phyloP scores from a whole-genome alignment of 2,888 invertebrate species.

The Clitarchus hookeri region DNA sequence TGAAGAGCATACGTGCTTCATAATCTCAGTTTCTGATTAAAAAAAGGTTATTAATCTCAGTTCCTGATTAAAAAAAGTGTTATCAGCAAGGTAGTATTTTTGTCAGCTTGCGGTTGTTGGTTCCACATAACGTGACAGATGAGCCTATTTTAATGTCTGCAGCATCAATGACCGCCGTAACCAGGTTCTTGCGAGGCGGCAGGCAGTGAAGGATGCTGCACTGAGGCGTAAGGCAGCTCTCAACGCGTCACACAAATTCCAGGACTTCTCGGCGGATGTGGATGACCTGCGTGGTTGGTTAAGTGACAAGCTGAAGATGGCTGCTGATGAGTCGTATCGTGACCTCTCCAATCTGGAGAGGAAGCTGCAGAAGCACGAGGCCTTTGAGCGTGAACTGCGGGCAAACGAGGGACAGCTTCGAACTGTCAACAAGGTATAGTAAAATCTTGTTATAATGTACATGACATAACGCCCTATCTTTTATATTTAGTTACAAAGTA shows the following conservation, averaged over 20 bases:
- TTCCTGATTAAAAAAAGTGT: no score
- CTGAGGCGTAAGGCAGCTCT: slow-evolving; percentile 75
- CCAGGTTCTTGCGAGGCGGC: slow-evolving; percentile 75
- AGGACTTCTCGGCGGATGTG: slow-evolving; percentile 90
- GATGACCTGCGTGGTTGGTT: slow-evolving; percentile 91
- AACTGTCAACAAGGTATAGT: slow-evolving; percentile 73
- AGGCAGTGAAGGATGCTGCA: slow-evolving; percentile 74
- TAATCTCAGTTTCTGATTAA: no score
- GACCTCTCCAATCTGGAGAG: slow-evolving; percentile 88
- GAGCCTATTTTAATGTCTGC: background rate
- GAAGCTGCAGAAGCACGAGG: slow-evolving; percentile 94
- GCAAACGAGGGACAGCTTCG: slow-evolving; percentile 93
- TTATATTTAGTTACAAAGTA: background rate
- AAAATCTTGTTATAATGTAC: no score
- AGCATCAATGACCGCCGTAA: slow-evolving; percentile 34
- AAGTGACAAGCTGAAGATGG: slow-evolving; percentile 87
- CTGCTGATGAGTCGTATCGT: slow-evolving; percentile 89
- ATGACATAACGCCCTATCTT: background rate
- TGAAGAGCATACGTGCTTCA: no score
- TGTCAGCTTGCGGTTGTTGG: no score
- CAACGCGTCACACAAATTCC: slow-evolving; percentile 84
- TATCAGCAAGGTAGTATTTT: no score
- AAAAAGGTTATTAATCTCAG: no score
- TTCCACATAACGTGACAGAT: no score
- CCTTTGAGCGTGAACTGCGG: slow-evolving; percentile 91